phyloP scores from a whole-genome alignment of 2,797 vertebrate species.

The Echeneis naucrates region DNA sequence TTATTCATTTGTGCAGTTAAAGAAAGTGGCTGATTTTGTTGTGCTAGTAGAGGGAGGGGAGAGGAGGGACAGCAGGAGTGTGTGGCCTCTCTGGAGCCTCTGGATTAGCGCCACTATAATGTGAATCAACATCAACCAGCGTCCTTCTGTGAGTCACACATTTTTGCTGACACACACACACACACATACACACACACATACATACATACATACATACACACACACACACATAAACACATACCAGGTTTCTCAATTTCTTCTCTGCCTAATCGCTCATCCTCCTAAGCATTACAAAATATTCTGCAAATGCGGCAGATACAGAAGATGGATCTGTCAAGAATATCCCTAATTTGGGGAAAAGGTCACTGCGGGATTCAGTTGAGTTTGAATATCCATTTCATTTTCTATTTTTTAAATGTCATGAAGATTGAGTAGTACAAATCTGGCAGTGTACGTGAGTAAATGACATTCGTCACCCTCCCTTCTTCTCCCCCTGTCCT shows the following conservation, averaged over 20 bases:
- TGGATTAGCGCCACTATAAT: constrained; percentile 75
- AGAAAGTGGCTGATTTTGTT: constrained; percentile 55
- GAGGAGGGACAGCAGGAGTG: constrained; percentile 62
- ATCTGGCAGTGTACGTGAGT: constrained; percentile 77
- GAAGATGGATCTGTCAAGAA: constrained; percentile 65
- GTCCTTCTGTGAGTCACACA: constrained; percentile 71
- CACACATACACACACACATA: constrained; percentile 26
- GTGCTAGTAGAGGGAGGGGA: constrained; percentile 53
- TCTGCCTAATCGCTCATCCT: constrained; percentile 66
- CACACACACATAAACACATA: constrained; percentile 26
- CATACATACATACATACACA: constrained; percentile 35
- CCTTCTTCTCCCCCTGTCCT: constrained; percentile 76
- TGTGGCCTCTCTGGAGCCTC: constrained; percentile 69
- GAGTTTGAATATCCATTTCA: constrained; percentile 73
- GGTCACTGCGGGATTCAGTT: constrained; percentile 78
- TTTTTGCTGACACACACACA: constrained; percentile 61
- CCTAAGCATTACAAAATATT: constrained; percentile 62
- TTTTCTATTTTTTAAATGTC: constrained; percentile 83
- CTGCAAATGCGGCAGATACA: constrained; percentile 60
- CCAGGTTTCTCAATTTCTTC: constrained; percentile 61
- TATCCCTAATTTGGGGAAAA: constrained; percentile 78
- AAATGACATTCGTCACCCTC: constrained; percentile 79
- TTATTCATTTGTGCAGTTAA: constrained; percentile 19
- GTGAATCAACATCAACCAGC: constrained; percentile 77
- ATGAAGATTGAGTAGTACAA: constrained; percentile 82